Conservation (phyloP, 2,113 vertebrate genomes). For the Bombycilla garrulus region DNA sequence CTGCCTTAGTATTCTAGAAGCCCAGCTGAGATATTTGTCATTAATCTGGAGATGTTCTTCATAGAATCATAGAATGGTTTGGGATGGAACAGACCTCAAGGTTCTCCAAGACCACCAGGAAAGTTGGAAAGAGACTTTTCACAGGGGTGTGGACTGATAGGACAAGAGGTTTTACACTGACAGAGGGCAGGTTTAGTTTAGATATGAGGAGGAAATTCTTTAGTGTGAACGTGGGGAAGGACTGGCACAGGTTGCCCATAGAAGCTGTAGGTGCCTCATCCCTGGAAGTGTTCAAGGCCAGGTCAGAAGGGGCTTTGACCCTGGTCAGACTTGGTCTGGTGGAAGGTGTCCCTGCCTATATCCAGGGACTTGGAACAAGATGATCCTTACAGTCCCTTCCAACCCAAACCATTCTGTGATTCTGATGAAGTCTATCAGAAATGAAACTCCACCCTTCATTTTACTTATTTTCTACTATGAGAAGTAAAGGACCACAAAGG, state of each 20-base stretch:
- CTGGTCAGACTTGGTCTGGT: neutral
- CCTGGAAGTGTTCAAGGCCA: neutral
- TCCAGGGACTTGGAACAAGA: neutral
- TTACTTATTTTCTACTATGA: neutral
- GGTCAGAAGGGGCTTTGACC: neutral
- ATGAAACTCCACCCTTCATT: neutral
- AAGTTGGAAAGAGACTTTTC: neutral
- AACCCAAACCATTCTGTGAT: neutral
- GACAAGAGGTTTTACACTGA: neutral
- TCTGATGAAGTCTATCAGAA: neutral
- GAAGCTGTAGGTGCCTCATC: neutral
- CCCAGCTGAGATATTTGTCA: neutral
- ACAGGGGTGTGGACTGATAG: neutral
- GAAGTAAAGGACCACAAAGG: neutral
- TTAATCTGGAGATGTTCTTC: neutral
- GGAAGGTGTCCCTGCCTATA: neutral
- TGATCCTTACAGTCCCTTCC: neutral
- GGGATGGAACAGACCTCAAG: neutral
- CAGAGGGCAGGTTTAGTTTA: neutral
- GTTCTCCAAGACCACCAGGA: neutral
- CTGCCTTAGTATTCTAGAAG: neutral
- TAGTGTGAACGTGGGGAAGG: neutral
- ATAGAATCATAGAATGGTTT: neutral
- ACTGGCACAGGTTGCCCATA: neutral
- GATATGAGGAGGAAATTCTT: neutral